Conservation (phyloP, 2,113 vertebrate species). For the Caranx ignobilis region DNA sequence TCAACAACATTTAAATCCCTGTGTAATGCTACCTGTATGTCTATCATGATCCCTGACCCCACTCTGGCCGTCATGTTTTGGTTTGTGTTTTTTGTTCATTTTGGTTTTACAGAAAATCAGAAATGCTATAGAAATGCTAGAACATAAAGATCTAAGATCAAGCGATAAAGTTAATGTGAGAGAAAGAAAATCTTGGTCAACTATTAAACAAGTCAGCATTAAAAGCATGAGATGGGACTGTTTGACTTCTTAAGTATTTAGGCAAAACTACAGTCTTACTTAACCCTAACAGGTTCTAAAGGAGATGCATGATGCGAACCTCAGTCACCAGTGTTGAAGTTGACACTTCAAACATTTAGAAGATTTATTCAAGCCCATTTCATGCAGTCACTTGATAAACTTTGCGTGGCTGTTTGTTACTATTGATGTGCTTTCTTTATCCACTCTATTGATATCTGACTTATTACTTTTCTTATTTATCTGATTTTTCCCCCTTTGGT, state of each 20-base stretch:
- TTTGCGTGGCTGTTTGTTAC: neutral
- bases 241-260: neutral
- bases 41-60: neutral
- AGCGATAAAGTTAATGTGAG: neutral
- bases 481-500: conserved; percentile 45
- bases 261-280: neutral
- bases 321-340: neutral
- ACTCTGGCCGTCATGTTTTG: neutral
- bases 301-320: neutral
- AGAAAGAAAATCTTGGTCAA: neutral
- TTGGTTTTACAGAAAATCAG: neutral
- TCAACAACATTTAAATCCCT: neutral
- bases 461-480: conserved; percentile 68
- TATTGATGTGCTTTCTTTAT: conserved; percentile 48
- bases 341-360: neutral
- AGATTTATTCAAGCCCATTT: conserved; percentile 26
- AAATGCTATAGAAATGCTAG: neutral
- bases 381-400: conserved; percentile 15
- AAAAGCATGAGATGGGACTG: neutral
- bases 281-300: neutral
- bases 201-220: neutral
- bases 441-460: conserved; percentile 60
- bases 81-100: neutral
- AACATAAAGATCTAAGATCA: neutral
- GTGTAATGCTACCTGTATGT: neutral